These are phyloP conservation scores for Acrobasis suavella DNA, from an alignment of 2,888 invertebrate species.

Conservation along the genomic window DNA sequence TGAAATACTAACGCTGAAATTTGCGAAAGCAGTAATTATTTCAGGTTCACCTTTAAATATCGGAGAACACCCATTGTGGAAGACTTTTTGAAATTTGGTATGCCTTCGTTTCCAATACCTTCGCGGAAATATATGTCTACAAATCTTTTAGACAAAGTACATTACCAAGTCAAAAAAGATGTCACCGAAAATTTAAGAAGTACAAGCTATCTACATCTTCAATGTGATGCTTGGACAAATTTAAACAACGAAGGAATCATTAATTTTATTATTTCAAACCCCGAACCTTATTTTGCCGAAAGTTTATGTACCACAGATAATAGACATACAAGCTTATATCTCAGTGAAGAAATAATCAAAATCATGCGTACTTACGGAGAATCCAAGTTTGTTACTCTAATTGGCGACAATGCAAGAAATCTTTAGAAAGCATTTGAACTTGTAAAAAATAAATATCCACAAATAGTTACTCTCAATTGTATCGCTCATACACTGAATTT, in stretches of 20 bases:
- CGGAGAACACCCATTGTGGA: too few relatives aligned
- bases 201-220: constrained; percentile 21
- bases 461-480: constrained; percentile 18
- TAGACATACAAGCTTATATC: constrained; percentile 26
- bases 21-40: too few relatives aligned
- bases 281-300: constrained; percentile 27
- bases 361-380: constrained; percentile 25
- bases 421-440: constrained; percentile 29
- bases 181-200: too few relatives aligned
- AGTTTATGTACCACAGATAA: constrained; percentile 24
- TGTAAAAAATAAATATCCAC: constrained; percentile 22
- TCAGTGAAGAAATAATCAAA: constrained; percentile 24
- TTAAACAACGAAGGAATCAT: constrained; percentile 26
- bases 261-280: constrained; percentile 28
- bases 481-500: constrained; percentile 27
- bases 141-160: too few relatives aligned
- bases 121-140: too few relatives aligned
- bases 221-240: constrained; percentile 28
- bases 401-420: constrained; percentile 29
- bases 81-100: too few relatives aligned
- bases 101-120: too few relatives aligned
- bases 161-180: too few relatives aligned
- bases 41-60: too few relatives aligned
- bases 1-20: too few relatives aligned
- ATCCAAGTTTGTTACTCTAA: constrained; percentile 24